Conservation (phyloP, 2,113 vertebrate species). For the Tylochromis polylepis region DNA sequence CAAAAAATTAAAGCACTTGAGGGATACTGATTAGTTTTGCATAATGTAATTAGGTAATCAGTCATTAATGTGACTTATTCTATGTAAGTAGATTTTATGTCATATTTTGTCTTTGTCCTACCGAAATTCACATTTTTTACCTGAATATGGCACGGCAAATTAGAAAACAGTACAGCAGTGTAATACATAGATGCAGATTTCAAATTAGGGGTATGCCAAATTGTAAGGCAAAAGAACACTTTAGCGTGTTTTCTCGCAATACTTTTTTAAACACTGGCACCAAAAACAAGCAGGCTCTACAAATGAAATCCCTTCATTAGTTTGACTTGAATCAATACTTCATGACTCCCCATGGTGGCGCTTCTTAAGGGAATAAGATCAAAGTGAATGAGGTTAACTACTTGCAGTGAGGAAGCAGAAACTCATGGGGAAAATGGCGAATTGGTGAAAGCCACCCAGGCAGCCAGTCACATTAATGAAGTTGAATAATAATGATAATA, state of each 20-base stretch:
- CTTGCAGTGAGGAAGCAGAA: neutral
- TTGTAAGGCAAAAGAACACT: neutral
- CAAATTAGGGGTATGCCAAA: neutral
- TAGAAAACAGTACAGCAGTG: neutral
- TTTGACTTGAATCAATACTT: neutral
- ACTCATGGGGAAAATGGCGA: neutral
- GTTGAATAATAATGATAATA: neutral
- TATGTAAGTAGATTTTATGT: neutral
- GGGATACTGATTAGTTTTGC: neutral
- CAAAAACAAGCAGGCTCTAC: neutral
- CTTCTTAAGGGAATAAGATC: neutral
- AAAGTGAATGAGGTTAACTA: neutral
- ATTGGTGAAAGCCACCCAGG: neutral
- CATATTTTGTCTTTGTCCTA: neutral
- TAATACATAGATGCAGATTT: neutral
- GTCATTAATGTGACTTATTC: neutral
- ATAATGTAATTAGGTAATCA: neutral
- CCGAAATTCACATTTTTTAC: neutral
- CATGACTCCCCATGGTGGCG: neutral
- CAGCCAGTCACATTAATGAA: neutral
- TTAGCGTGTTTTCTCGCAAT: neutral
- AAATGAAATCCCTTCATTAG: neutral
- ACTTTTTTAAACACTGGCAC: neutral
- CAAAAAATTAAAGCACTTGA: neutral
- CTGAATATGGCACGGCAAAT: neutral